Conservation (phyloP, 2,888 invertebrate genomes). For the Ophioninae sp. region DNA sequence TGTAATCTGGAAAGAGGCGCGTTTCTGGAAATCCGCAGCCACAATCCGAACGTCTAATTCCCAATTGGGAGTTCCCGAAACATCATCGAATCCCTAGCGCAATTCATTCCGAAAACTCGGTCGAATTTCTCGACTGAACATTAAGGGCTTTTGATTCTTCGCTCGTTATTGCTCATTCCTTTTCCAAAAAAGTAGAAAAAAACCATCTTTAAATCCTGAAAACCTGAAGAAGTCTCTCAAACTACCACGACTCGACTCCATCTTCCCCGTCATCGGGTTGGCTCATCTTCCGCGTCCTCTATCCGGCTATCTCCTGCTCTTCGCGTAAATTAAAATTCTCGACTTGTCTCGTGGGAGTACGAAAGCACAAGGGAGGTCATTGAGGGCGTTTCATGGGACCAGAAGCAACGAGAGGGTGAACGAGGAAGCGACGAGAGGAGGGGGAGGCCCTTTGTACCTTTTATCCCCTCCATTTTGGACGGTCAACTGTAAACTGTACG, state of each 20-base stretch:
- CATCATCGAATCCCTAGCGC: background rate
- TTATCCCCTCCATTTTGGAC: slow-evolving; percentile 43
- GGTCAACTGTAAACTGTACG: slow-evolving; percentile 58
- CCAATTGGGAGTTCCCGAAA: background rate
- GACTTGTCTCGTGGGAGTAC: slow-evolving; percentile 40
- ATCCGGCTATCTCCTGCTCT: slow-evolving; percentile 35
- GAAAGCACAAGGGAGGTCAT: slow-evolving; percentile 60
- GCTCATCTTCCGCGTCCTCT: slow-evolving; percentile 40
- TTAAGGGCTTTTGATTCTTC: background rate
- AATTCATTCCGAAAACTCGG: background rate
- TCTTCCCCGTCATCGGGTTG: slow-evolving; percentile 34
- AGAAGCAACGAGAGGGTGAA: slow-evolving; percentile 65
- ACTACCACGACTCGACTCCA: slow-evolving; percentile 46
- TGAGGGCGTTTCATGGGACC: slow-evolving; percentile 67
- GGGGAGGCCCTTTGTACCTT: slow-evolving; percentile 46
- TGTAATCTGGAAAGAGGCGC: background rate
- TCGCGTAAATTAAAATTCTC: slow-evolving; percentile 62
- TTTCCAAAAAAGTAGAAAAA: background rate
- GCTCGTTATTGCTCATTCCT: background rate
- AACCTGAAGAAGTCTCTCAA: slow-evolving; percentile 42
- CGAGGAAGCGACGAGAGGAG: slow-evolving; percentile 25
- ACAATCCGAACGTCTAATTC: background rate
- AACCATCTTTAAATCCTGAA: background rate
- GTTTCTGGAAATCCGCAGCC: background rate
- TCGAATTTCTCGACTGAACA: background rate